phyloP scores from a whole-genome alignment of 2,113 vertebrate genomes.

The Fulica atra region DNA sequence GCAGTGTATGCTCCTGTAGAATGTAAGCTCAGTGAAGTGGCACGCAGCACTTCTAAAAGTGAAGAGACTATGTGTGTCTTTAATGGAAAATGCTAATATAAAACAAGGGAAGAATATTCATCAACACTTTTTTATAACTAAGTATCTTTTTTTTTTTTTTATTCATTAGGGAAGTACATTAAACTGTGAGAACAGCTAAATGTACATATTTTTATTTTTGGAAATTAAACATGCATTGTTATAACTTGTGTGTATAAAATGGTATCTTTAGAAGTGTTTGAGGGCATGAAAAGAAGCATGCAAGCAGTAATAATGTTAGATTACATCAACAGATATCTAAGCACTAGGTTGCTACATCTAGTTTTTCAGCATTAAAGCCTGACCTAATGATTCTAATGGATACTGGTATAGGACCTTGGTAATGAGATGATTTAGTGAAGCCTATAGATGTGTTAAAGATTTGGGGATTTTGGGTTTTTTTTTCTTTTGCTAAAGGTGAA shows the following conservation, averaged over 20 bases:
- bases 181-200: not conserved
- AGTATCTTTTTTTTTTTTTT: not conserved
- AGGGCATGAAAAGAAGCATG: not conserved
- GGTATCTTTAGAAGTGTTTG: not conserved
- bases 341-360: not conserved
- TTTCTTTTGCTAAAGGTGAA: not conserved
- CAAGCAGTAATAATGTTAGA: not conserved
- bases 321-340: not conserved
- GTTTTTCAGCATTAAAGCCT: not conserved
- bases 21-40: not conserved
- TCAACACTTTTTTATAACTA: not conserved
- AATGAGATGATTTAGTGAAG: not conserved
- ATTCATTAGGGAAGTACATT: not conserved
- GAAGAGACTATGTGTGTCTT: not conserved
- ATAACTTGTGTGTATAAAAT: not conserved
- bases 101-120: rapidly evolving
- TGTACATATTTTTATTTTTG: not conserved
- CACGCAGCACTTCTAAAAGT: not conserved
- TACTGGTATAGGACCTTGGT: not conserved
- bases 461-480: not conserved
- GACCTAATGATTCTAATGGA: not conserved
- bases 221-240: not conserved
- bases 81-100: not conserved
- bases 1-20: not conserved
- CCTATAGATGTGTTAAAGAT: not conserved